Evolutionary conservation across 2,113 vertebrate genomes (phyloP), one percentile per base, ranked within the genome.

Genomic region (Laticauda colubrina): DNA sequence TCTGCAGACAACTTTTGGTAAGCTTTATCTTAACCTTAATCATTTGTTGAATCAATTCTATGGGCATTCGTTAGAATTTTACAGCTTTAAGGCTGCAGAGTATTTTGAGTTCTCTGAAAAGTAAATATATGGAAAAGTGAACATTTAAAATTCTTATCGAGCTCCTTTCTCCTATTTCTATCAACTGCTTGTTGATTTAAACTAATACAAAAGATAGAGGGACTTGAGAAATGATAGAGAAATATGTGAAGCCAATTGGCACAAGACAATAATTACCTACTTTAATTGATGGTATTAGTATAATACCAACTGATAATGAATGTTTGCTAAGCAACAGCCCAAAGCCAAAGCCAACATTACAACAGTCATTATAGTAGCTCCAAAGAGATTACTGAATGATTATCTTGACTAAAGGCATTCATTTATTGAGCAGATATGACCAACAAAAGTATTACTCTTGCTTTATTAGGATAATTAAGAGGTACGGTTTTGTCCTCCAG

Each of bases 381-480:
- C 91, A 94, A 96, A 95, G 95, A 34, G 56, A 95, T 95, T 96
- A 95, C 95, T 92, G 45, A 0, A 0, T 96, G 61, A 96, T 95
- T 96, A 94, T 93, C 89, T 94, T 90, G 94, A 95, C 89, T 94
- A 85, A 51, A 45, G 93, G 87, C 94, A 95, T 95, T 95, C 95
- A 95, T 95, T 96, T 95, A 95, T 94, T 93, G 94, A 91, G 95
- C 94, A 94, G 69, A 94, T 95, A 95, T 96, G 89, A 94, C 26
- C 95, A 94, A 96, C 91, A 96, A 94, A 91, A 87, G n/a, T 11
- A 89, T 93, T 96, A 64, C 93, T 95, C 88, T 90, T 96, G 93
- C 85, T 85, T 94, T 96, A 96, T 96, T 96, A 95, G 51, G 94
- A 95, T 96, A 95, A 96, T 94, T 94, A 95, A 96, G 94, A 95